Conservation (phyloP, 2,888 invertebrate species). For the Campoplex capitator region DNA sequence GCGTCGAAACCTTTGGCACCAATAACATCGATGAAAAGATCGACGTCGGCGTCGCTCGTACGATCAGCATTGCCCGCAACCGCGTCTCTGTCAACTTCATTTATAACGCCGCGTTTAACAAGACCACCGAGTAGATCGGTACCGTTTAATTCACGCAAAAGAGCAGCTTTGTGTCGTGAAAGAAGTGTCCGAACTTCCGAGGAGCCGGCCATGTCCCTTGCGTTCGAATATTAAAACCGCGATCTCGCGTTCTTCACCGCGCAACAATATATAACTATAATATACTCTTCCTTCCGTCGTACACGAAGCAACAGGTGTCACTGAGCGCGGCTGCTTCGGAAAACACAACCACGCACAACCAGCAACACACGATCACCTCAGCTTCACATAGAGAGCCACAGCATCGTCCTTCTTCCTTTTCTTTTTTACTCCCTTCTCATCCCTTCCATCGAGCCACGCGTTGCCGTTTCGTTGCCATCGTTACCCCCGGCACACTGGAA, state of each 20-base stretch:
- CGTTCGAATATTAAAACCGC: conserved; percentile 66
- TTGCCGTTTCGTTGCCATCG: conserved; percentile 66
- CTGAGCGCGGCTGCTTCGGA: conserved; percentile 70
- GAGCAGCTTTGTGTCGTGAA: conserved; percentile 87
- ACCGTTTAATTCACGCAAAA: conserved; percentile 87
- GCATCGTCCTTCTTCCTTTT: conserved; percentile 57
- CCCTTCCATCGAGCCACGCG: conserved; percentile 61
- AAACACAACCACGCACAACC: conserved; percentile 59
- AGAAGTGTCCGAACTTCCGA: conserved; percentile 87
- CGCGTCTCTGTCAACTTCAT: conserved; percentile 87
- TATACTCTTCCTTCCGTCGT: conserved; percentile 60
- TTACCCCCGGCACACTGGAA: conserved; percentile 37
- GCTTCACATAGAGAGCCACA: not conserved
- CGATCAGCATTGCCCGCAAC: conserved; percentile 76
- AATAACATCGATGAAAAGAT: conserved; percentile 79
- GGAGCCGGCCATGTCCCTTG: conserved; percentile 85
- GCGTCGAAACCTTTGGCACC: conserved; percentile 80
- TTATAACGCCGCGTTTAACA: conserved; percentile 88
- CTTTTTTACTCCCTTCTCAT: conserved; percentile 62
- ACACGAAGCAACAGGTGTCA: conserved; percentile 77
- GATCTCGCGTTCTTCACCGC: conserved; percentile 3
- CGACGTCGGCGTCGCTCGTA: conserved; percentile 77
- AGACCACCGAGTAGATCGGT: conserved; percentile 88
- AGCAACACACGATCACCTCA: not conserved
- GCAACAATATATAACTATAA: not conserved